These are phyloP conservation scores for Phocoena sinus DNA, from an alignment of 2,113 vertebrate species.

Conservation along the genomic window DNA sequence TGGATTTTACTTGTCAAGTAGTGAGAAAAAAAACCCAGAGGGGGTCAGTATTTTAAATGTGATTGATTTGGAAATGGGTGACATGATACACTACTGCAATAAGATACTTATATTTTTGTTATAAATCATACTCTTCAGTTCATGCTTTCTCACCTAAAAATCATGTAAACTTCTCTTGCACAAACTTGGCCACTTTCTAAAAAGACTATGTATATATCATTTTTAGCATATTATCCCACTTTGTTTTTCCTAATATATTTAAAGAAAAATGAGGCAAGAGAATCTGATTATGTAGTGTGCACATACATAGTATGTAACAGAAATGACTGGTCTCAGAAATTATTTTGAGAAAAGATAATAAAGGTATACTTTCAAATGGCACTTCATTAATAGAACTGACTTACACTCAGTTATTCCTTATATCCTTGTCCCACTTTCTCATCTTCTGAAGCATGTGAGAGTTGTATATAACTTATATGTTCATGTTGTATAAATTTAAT, in stretches of 20 bases:
- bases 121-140: slow-evolving; percentile 81
- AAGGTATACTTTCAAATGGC: background rate
- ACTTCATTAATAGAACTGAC: background rate
- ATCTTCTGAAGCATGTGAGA: background rate
- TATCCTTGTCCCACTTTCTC: background rate
- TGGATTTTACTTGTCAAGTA: slow-evolving; percentile 81
- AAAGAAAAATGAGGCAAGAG: slow-evolving; percentile 30
- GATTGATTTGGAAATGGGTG: slow-evolving; percentile 82
- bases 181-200: slow-evolving; percentile 51
- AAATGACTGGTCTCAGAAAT: background rate
- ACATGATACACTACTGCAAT: slow-evolving; percentile 85
- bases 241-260: slow-evolving; percentile 64
- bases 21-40: slow-evolving; percentile 76
- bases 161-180: slow-evolving; percentile 61
- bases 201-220: slow-evolving; percentile 28
- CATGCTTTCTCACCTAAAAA: slow-evolving; percentile 63
- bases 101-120: slow-evolving; percentile 81
- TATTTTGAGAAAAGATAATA: slow-evolving; percentile 30
- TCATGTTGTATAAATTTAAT: background rate
- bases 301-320: background rate
- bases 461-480: background rate
- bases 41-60: slow-evolving; percentile 79
- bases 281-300: background rate
- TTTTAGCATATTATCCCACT: slow-evolving; percentile 54
- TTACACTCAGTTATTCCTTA: background rate